Evolutionary conservation across 2,113 vertebrate genomes (phyloP).

Genomic region (Lophochroa leadbeateri): DNA sequence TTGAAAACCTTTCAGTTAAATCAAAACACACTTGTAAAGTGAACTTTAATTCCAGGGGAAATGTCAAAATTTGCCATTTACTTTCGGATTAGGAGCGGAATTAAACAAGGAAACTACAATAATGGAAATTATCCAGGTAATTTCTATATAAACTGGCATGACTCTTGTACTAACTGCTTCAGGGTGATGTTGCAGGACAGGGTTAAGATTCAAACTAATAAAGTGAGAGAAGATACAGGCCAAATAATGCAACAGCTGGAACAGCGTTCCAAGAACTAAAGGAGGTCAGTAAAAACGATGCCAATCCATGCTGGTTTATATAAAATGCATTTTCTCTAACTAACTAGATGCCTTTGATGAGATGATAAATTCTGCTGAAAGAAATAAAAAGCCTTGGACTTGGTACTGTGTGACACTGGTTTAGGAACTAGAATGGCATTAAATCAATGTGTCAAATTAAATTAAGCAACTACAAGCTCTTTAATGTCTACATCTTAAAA

Average conservation of each 20-base stretch:
- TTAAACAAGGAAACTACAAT: neutral
- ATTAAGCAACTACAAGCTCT: neutral
- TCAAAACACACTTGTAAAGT: neutral
- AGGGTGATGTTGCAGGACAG: neutral
- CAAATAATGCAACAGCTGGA: neutral
- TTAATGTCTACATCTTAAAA: neutral
- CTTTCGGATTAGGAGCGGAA: neutral
- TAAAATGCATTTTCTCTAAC: neutral
- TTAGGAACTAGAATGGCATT: neutral
- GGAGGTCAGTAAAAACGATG: neutral
- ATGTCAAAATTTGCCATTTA: neutral
- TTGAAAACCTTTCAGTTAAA: neutral
- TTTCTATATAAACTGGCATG: neutral
- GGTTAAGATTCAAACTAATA: neutral
- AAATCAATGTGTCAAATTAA: constrained; percentile 17
- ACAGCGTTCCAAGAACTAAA: neutral
- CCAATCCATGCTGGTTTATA: neutral
- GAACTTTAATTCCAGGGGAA: neutral
- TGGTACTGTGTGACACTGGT: neutral
- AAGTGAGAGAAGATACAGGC: neutral
- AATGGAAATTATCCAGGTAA: neutral
- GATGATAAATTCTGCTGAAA: constrained; percentile 5
- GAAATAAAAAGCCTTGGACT: neutral
- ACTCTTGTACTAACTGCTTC: neutral
- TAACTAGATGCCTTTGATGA: neutral